Percentiles rank a stretch among this genome's conserved stretches.
phyloP scores from a whole-genome alignment of 2,113 vertebrate species.

The Cyprinodon variegatus region DNA sequence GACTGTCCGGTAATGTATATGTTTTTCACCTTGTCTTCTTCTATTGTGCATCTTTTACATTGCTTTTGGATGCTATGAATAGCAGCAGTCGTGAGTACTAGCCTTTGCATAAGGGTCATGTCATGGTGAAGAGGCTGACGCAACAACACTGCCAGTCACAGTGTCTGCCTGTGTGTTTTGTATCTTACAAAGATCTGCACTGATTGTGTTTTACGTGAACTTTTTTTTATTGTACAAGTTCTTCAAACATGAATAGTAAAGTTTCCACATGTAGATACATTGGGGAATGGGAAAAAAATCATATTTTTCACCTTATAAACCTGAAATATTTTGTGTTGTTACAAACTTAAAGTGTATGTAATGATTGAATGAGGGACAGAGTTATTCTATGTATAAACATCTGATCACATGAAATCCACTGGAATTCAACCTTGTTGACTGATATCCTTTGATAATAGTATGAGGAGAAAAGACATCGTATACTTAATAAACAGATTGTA shows the following conservation, averaged over 20 bases:
- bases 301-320: not conserved
- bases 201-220: not conserved
- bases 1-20: not conserved
- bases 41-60: not conserved
- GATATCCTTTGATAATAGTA: too few species aligned
- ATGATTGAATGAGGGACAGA: too few species aligned
- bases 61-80: constrained; percentile 1
- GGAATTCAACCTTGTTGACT: too few species aligned
- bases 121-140: not conserved
- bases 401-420: too few species aligned
- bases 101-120: not conserved
- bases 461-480: too few species aligned
- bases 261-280: not conserved
- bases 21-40: constrained; percentile 16
- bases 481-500: too few species aligned
- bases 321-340: too few species aligned
- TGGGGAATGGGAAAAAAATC: not conserved
- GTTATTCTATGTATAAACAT: too few species aligned
- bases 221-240: not conserved
- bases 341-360: too few species aligned
- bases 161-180: not conserved
- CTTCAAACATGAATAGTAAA: not conserved
- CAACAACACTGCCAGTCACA: too few species aligned
- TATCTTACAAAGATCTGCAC: not conserved
- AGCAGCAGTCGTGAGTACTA: not conserved